Conservation (phyloP, 1,140 invertebrate genomes). For the Hyles vespertilio region DNA sequence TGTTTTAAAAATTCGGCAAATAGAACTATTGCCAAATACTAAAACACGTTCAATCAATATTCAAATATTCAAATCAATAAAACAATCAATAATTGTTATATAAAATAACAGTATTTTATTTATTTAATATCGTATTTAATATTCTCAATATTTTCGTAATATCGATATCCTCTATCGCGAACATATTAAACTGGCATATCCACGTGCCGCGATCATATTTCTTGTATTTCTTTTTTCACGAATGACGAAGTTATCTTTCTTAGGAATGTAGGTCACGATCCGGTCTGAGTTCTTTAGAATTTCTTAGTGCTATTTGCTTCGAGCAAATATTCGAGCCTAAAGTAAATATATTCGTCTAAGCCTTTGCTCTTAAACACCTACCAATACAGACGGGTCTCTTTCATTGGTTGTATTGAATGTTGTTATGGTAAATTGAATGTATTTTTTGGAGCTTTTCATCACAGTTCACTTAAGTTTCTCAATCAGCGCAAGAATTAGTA, state of each 20-base stretch:
- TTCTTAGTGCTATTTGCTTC: not conserved
- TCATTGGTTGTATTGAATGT: too few relatives aligned
- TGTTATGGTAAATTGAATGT: too few relatives aligned
- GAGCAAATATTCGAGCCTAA: not conserved
- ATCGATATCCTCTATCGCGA: not conserved
- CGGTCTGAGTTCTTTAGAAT: not conserved
- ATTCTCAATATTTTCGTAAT: too few relatives aligned
- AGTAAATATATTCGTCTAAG: not conserved
- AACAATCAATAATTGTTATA: too few relatives aligned
- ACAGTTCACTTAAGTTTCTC: too few relatives aligned
- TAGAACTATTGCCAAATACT: too few relatives aligned
- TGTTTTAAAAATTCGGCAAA: too few relatives aligned
- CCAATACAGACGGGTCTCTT: too few relatives aligned
- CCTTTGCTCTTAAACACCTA: not conserved
- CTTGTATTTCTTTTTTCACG: constrained; percentile 2
- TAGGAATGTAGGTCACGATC: not conserved
- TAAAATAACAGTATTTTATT: not conserved
- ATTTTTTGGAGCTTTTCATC: too few relatives aligned
- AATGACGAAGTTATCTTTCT: not conserved
- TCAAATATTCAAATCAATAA: too few relatives aligned
- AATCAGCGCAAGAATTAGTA: too few relatives aligned
- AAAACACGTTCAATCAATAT: too few relatives aligned
- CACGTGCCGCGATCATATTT: not conserved
- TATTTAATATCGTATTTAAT: not conserved
- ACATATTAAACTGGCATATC: not conserved